Evolutionary conservation across 2,113 vertebrate genomes (phyloP).

Genomic region (Xiphorhynchus elegans): DNA sequence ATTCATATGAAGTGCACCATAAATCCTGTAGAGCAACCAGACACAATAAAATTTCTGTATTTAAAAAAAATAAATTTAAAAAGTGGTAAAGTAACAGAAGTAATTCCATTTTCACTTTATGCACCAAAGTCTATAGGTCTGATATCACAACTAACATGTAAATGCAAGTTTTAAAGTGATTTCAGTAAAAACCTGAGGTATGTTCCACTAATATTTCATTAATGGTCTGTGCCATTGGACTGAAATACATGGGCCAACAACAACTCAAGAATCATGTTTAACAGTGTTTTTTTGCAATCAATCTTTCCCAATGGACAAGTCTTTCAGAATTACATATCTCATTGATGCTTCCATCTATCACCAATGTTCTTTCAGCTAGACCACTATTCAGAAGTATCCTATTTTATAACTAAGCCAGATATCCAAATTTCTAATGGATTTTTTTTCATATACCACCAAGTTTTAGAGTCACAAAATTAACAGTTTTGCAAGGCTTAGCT

Average conservation of each 20-base stretch:
- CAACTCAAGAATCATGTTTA: neutral
- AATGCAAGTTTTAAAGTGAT: neutral
- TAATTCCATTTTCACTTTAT: neutral
- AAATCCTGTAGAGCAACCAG: neutral
- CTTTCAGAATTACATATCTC: neutral
- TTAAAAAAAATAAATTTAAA: neutral
- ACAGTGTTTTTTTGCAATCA: neutral
- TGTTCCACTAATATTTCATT: neutral
- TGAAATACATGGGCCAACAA: neutral
- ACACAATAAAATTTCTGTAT: neutral
- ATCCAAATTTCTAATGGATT: neutral
- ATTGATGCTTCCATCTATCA: neutral
- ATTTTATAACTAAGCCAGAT: neutral
- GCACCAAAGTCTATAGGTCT: neutral
- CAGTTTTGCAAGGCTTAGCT: neutral
- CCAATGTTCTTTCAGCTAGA: neutral
- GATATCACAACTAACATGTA: neutral
- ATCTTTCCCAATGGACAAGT: neutral
- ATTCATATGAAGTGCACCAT: accelerated
- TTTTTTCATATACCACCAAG: neutral
- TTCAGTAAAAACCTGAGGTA: neutral
- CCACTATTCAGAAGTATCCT: neutral
- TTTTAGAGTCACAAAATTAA: neutral
- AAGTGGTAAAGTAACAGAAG: neutral
- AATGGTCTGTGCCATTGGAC: neutral